Conservation (phyloP, 2,888 invertebrate species). For the Druceiella hillmani region DNA sequence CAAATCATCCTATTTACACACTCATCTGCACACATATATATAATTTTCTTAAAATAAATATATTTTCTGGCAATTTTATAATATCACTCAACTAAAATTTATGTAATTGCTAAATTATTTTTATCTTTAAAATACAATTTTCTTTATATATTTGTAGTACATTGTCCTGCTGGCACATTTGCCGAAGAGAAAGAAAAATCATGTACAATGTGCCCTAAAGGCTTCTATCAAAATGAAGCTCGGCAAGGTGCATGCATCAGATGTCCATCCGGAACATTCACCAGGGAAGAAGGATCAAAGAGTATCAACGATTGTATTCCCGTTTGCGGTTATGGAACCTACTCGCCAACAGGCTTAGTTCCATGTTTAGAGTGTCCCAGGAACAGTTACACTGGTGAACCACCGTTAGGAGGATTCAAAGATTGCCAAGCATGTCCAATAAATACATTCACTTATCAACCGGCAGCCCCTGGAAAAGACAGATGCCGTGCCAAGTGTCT, state of each 20-base stretch:
- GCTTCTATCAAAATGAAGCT: constrained; percentile 90
- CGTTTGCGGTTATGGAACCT: constrained; percentile 94
- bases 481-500: constrained; percentile 84
- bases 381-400: constrained; percentile 83
- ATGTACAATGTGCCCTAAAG: constrained; percentile 87
- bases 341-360: constrained; percentile 89
- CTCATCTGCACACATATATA: no score
- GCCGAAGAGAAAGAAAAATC: constrained; percentile 85
- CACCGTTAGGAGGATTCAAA: constrained; percentile 86
- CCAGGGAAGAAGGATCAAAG: constrained; percentile 85
- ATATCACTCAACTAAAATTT: no score
- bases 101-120: no score
- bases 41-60: no score
- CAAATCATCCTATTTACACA: no score
- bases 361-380: constrained; percentile 92
- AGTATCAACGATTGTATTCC: constrained; percentile 82
- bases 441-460: constrained; percentile 85
- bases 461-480: constrained; percentile 79
- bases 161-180: constrained; percentile 95
- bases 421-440: constrained; percentile 92
- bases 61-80: no score
- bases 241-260: constrained; percentile 85
- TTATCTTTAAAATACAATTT: no score
- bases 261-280: constrained; percentile 92
- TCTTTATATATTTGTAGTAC: constrained; percentile 57